Evolutionary conservation across 2,113 vertebrate species (phyloP).

Genomic region (Notothenia rossii): DNA sequence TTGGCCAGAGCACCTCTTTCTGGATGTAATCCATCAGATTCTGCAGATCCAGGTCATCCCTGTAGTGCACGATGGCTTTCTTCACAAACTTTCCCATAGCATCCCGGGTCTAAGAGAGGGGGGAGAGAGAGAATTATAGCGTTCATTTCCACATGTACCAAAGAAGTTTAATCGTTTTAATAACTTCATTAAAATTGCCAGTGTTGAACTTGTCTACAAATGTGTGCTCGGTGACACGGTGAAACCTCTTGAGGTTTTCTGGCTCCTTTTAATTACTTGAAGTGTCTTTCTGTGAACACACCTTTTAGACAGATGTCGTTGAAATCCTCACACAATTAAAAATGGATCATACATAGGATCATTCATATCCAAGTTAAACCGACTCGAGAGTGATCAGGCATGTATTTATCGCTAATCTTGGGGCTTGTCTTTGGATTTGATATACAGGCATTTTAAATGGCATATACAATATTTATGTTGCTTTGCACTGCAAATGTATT

Average conservation of each 20-base stretch:
- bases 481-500: neutral
- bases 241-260: conserved; percentile 8
- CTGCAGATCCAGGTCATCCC: conserved; percentile 86
- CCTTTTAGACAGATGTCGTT: conserved; percentile 7
- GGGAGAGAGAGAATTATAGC: neutral
- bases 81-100: conserved; percentile 83
- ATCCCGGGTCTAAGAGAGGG: conserved; percentile 69
- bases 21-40: conserved; percentile 88
- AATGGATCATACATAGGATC: conserved; percentile 10
- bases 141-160: neutral
- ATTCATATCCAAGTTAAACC: conserved; percentile 8
- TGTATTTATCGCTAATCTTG: neutral
- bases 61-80: conserved; percentile 85
- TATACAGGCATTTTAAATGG: neutral
- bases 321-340: conserved; percentile 8
- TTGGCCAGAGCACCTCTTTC: conserved; percentile 78
- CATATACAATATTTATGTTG: neutral
- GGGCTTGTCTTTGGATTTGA: neutral
- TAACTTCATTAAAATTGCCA: conserved; percentile 7
- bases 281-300: conserved; percentile 8
- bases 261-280: conserved; percentile 41
- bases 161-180: conserved; percentile 8
- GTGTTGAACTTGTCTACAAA: neutral
- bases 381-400: neutral
- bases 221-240: conserved; percentile 1